Evolutionary conservation across 2,888 invertebrate species (phyloP).

Genomic region (Ptycholaimellus sp.): DNA sequence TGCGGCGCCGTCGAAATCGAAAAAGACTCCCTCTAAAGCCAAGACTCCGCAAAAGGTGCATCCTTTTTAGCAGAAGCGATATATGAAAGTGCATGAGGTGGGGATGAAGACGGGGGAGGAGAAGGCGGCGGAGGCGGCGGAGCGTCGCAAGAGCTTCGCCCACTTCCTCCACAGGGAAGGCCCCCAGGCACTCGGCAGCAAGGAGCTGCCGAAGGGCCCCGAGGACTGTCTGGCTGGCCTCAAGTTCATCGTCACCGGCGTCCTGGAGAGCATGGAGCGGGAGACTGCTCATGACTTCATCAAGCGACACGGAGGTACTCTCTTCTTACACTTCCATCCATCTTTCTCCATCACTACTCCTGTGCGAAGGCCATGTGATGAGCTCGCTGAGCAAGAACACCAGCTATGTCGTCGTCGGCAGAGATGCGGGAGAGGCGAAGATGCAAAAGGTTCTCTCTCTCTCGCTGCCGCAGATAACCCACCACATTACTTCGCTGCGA

Average conservation of each 20-base stretch:
- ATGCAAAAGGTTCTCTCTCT: conserved; percentile 41
- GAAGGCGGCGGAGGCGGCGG: too few species aligned
- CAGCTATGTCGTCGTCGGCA: conserved; percentile 55
- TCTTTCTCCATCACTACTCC: neutral
- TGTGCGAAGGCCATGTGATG: conserved; percentile 35
- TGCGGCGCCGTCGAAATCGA: too few species aligned
- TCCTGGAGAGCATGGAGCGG: conserved; percentile 59
- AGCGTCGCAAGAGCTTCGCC: too few species aligned
- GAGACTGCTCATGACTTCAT: conserved; percentile 51
- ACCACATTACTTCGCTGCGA: too few species aligned
- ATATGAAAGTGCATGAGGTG: too few species aligned
- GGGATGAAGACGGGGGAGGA: too few species aligned
- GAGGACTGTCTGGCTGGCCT: conserved; percentile 28
- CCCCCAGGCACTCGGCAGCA: neutral
- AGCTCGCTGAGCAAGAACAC: conserved; percentile 51
- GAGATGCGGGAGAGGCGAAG: conserved; percentile 63
- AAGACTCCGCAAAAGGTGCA: too few species aligned
- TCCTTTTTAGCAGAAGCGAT: too few species aligned
- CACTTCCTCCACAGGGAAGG: too few species aligned
- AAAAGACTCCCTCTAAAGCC: too few species aligned
- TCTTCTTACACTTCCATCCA: neutral
- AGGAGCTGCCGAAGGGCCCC: conserved; percentile 17
- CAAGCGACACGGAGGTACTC: conserved; percentile 47
- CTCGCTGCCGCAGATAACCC: neutral
- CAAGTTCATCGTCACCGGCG: conserved; percentile 45